Conservation (phyloP, 2,797 vertebrate genomes). For the Liasis olivaceus region DNA sequence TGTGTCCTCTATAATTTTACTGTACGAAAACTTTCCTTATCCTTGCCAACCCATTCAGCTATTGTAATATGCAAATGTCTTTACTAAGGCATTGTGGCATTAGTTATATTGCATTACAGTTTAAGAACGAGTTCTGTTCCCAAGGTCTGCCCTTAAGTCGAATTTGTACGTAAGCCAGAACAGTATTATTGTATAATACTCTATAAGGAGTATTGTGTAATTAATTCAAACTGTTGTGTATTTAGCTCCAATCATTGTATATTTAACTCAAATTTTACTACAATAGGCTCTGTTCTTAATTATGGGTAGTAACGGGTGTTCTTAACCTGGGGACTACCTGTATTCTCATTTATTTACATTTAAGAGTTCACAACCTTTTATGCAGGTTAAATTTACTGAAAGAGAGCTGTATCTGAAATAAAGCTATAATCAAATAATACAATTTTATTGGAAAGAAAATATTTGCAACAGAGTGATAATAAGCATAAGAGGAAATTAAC, state of each 20-base stretch:
- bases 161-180: too few species aligned
- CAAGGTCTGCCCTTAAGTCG: too few species aligned
- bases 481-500: neutral
- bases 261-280: too few species aligned
- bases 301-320: too few species aligned
- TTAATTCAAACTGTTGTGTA: too few species aligned
- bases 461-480: neutral
- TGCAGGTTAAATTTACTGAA: neutral
- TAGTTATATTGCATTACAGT: neutral
- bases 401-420: neutral
- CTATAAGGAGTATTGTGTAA: too few species aligned
- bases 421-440: neutral
- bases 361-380: neutral
- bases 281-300: too few species aligned
- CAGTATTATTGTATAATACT: too few species aligned
- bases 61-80: fast-evolving
- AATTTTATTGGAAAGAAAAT: neutral
- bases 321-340: too few species aligned
- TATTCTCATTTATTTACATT: neutral
- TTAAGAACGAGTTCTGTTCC: too few species aligned
- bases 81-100: neutral
- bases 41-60: neutral
- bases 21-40: neutral
- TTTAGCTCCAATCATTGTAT: too few species aligned
- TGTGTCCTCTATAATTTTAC: fast-evolving